A percentile compares a stretch with the other conserved stretches of the same genome.
phyloP scores from a whole-genome alignment of 2,888 invertebrate species.

The Brassicogethes aeneus region DNA sequence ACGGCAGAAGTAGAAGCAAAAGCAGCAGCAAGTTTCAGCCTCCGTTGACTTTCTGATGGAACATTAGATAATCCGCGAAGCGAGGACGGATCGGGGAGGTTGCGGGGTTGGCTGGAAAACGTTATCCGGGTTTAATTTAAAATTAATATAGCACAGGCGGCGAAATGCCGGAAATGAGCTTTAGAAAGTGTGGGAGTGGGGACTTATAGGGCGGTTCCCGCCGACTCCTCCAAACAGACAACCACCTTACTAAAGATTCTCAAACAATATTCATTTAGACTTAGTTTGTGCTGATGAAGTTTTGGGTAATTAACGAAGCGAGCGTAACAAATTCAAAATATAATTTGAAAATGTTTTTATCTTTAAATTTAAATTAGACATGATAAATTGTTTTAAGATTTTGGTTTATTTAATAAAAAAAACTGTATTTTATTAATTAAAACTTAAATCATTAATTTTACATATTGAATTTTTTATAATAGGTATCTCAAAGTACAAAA shows the following conservation, averaged over 20 bases:
- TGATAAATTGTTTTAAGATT: no score
- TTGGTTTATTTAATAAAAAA: no score
- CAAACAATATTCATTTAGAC: not conserved
- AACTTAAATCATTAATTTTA: no score
- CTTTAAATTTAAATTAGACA: no score
- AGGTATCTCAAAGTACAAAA: no score
- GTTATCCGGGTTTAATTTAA: constrained; percentile 59
- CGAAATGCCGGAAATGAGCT: constrained; percentile 57
- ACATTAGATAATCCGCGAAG: constrained; percentile 36
- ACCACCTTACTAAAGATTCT: not conserved
- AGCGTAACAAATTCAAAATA: no score
- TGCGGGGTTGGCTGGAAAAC: constrained; percentile 31
- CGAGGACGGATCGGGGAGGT: constrained; percentile 20
- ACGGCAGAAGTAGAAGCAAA: constrained; percentile 18
- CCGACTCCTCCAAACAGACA: constrained; percentile 7
- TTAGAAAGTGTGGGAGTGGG: constrained; percentile 41
- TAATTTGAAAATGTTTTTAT: no score
- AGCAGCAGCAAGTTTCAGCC: constrained; percentile 12
- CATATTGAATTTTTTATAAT: no score
- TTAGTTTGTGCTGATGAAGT: not conserved
- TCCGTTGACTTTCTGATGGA: constrained; percentile 20
- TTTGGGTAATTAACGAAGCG: not conserved
- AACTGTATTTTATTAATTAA: no score
- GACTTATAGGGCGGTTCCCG: constrained; percentile 12
- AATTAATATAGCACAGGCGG: constrained; percentile 63